phyloP scores from a whole-genome alignment of 2,797 vertebrate genomes.

The Vireo griseus region DNA sequence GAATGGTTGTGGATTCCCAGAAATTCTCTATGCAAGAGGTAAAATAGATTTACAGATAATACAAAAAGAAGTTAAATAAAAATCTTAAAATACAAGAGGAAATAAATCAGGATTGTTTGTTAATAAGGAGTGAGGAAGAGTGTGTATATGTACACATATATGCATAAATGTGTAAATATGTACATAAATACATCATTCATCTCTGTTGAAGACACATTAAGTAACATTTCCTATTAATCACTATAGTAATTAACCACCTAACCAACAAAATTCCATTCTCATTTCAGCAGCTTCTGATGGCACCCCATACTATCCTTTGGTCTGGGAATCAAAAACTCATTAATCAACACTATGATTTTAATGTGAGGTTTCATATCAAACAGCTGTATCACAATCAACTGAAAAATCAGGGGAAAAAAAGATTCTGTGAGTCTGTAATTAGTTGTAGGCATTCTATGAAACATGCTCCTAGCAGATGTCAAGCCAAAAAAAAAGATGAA shows the following conservation, averaged over 20 bases:
- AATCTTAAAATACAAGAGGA: not conserved
- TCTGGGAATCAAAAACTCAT: not conserved
- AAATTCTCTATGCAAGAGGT: not conserved
- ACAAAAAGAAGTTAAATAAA: not conserved
- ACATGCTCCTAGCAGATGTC: not conserved
- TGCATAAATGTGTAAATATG: rapidly evolving
- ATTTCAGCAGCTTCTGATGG: not conserved
- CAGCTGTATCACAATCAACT: not conserved
- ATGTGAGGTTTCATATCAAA: not conserved
- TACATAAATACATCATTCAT: not conserved
- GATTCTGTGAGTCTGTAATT: not conserved
- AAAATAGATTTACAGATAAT: not conserved
- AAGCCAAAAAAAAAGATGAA: not conserved
- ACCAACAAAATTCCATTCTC: not conserved
- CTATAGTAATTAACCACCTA: not conserved
- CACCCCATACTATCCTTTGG: not conserved
- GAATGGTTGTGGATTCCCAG: not conserved
- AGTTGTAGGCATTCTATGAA: not conserved
- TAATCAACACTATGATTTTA: not conserved
- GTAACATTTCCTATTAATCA: not conserved
- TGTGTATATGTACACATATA: not conserved
- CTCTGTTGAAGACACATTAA: not conserved
- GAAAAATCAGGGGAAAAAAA: not conserved
- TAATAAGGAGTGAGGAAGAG: not conserved
- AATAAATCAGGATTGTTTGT: not conserved